Evolutionary conservation across 2,113 vertebrate genomes (phyloP).

Genomic region (Amphilophus citrinellus): DNA sequence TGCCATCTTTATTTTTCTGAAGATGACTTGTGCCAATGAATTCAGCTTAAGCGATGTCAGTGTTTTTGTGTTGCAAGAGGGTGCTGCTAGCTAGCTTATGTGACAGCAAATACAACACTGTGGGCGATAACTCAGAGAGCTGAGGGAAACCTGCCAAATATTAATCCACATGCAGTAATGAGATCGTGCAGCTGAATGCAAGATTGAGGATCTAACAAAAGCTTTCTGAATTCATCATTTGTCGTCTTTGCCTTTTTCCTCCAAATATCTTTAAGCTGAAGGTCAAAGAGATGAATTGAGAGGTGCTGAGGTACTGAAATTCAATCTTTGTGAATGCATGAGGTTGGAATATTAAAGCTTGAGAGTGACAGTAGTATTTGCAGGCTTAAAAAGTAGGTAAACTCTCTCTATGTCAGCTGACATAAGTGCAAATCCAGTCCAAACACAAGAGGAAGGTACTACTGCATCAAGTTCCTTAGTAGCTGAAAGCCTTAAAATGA

Average conservation of each 20-base stretch:
- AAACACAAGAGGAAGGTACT: neutral
- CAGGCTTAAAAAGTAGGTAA: neutral
- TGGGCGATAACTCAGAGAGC: neutral
- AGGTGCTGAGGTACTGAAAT: slow-evolving; percentile 11
- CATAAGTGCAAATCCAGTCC: neutral
- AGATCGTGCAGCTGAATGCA: slow-evolving; percentile 54
- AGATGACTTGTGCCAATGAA: neutral
- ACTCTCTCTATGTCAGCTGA: neutral
- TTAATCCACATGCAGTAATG: slow-evolving; percentile 45
- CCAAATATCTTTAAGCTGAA: slow-evolving; percentile 40
- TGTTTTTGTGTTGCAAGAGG: neutral
- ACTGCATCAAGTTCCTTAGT: neutral
- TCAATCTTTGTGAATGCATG: slow-evolving; percentile 10
- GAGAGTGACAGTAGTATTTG: neutral
- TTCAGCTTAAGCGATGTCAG: neutral
- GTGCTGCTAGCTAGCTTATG: neutral
- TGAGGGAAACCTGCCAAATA: slow-evolving; percentile 34
- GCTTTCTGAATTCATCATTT: slow-evolving; percentile 34
- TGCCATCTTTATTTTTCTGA: neutral
- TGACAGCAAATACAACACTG: slow-evolving; percentile 6
- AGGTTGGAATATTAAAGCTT: slow-evolving; percentile 24
- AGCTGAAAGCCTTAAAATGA: slow-evolving; percentile 43
- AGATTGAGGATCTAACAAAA: slow-evolving; percentile 33
- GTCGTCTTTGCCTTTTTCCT: slow-evolving; percentile 24
- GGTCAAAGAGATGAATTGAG: slow-evolving; percentile 41